Percentiles rank a stretch among this genome's conserved stretches.
Conservation (phyloP, 92 coral and sea anemone genomes). For the Phenganax marumi region DNA sequence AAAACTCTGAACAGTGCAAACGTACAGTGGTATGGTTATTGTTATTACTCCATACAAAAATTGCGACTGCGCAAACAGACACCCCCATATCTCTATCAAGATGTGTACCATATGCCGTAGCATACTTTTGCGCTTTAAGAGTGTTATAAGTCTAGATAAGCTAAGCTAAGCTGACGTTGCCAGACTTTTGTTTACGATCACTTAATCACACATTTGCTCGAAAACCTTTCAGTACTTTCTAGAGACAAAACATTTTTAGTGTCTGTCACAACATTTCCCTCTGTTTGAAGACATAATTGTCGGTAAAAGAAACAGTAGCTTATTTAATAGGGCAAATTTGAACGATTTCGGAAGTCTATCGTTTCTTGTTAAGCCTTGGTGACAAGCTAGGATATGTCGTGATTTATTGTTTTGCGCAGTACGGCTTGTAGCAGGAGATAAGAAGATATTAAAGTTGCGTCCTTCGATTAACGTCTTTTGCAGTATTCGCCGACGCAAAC, state of each 20-base stretch:
- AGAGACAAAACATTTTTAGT: not conserved
- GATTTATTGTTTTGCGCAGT: constrained; percentile 46
- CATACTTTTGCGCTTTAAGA: constrained; percentile 1
- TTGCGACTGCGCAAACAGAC: too few relatives aligned
- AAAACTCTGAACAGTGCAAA: too few relatives aligned
- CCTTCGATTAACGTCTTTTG: constrained; percentile 26
- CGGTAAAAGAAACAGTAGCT: constrained; percentile 29
- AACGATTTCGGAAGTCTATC: constrained; percentile 24
- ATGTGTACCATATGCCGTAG: not conserved
- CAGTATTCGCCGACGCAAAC: constrained; percentile 13
- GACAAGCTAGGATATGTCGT: constrained; percentile 33
- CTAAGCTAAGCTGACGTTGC: constrained; percentile 7
- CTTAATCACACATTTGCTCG: not conserved
- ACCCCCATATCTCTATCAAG: not conserved
- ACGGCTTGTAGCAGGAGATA: constrained; percentile 38
- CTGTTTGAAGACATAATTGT: constrained; percentile 31
- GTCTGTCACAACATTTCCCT: not conserved
- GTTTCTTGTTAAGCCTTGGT: constrained; percentile 40
- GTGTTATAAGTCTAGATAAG: constrained; percentile 8
- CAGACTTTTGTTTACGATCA: not conserved
- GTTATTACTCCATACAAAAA: too few relatives aligned
- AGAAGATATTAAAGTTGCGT: constrained; percentile 29
- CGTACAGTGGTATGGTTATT: too few relatives aligned
- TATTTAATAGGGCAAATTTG: not conserved
- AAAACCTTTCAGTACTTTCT: not conserved